Base-by-base conservation (phyloP, 2,888 invertebrate genomes). In the Morpho helenor region DNA sequence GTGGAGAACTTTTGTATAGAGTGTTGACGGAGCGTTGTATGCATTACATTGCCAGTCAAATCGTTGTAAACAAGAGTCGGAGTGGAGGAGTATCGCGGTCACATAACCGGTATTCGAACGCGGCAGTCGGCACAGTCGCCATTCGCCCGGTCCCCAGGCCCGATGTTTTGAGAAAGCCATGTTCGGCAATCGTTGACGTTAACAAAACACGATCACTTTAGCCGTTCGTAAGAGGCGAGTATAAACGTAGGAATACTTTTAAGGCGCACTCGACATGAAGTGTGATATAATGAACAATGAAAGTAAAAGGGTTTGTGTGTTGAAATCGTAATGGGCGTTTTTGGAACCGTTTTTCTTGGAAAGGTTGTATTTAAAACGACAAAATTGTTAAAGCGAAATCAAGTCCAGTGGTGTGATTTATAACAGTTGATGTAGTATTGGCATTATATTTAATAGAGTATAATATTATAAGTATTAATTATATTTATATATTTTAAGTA, bases 71-170 rank as follows among this genome's bases (percentile, higher is more conserved):
- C 73, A 67, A 72, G 73, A 69, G 72, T 68, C 73, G 68, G 66
- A 75, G 79, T 81, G 75, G 76, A 77, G 84, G 84, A 77, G 80
- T 85, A 87, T 87, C 87, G 87, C 87, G 88, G 89, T 87, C 87
- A 87, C 84, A 88, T 88, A 90, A 90, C 89, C 88, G 89, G 89
- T 89, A 90, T 89, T 86, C 79, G 81, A 84, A 82, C 80, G 81
- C 80, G 79, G 16, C 16, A 16, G 16, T 16, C 16, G 16, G 78
- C 80, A 63, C 74, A 77, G 80, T 80, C 78, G 79, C 82, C 78
- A 78, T 77, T 84, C 78, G 82, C 80, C 78, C 79, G 76, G 80
- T 82, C 82, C 79, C 59, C 57, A 59, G 63, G 77, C 73, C 70
- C 78, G 76, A 84, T 87, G 86, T 88, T 89, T 86, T 85, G 86